These are phyloP conservation scores for Cryptocephalus moraei DNA, from an alignment of 2,888 invertebrate species.

Conservation along the genomic window DNA sequence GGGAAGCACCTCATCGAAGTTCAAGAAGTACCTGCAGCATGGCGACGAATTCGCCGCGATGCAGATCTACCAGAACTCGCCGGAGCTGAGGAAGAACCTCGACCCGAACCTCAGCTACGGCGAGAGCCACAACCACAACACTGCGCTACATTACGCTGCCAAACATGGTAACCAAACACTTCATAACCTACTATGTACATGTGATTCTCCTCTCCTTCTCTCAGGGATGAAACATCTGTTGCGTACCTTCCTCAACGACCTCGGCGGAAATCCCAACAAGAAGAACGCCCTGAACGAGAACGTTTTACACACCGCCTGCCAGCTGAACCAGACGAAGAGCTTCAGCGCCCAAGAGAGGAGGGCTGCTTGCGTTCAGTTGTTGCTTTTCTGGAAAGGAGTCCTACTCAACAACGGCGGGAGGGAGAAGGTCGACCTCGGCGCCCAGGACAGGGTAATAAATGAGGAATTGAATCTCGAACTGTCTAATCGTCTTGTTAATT, in stretches of 20 bases:
- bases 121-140: constrained; percentile 55
- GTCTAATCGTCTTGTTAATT: constrained; percentile 1
- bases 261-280: constrained; percentile 59
- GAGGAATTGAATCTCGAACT: neutral
- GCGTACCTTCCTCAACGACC: constrained; percentile 51
- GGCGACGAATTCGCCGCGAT: constrained; percentile 62
- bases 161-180: constrained; percentile 41
- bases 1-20: constrained; percentile 60
- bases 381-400: constrained; percentile 52
- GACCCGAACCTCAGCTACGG: constrained; percentile 59
- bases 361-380: constrained; percentile 49
- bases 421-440: constrained; percentile 48
- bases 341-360: constrained; percentile 47
- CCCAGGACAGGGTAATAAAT: constrained; percentile 45
- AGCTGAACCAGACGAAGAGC: constrained; percentile 38
- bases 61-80: constrained; percentile 51
- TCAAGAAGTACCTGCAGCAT: constrained; percentile 57
- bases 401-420: constrained; percentile 43
- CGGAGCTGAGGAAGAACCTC: constrained; percentile 51
- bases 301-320: constrained; percentile 52
- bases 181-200: neutral
- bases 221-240: constrained; percentile 46
- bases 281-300: constrained; percentile 53
- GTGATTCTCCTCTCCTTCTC: constrained; percentile 5
- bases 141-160: constrained; percentile 55